Evolutionary conservation across 2,888 invertebrate species (phyloP), one percentile per base, ranked within the genome.

Genomic region (Halictus quadricinctus): DNA sequence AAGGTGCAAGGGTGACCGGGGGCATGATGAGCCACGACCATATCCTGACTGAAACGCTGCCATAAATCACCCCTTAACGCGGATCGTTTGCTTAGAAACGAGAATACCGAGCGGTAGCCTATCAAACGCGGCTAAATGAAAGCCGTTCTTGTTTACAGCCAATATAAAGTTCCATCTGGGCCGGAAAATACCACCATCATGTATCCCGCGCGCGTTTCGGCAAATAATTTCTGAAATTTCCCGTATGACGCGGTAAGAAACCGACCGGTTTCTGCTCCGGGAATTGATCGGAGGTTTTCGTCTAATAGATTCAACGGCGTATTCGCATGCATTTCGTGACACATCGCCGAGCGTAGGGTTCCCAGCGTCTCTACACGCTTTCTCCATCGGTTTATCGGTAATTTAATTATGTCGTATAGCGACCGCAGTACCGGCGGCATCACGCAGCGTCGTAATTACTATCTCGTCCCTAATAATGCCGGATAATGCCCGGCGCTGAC

Each of bases 351-450:
- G 60, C 66, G 29, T 64, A 74, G 72, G 6, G 76, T 54, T 36
- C 69, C 64, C 29, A 36, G 75, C 82, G 50, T 82, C 81, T 82
- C 82, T 76, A 78, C 83, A 78, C 66, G 81, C 85, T 85, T 85
- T 84, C 82, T 79, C 83, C 87, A 88, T 88, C 81, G 85, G 85
- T 88, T 88, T 82, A 88, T 88, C 88, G 86, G 87, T 88, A 88
- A 88, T 88, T 88, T 88, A 88, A 88, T 88, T 88, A 88, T 73
- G 85, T 87, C 87, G 82, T 87, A 80, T 76, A 88, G 80, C 83
- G 76, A 80, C 81, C 88, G 70, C 76, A 48, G 79, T 46, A 48
- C 80, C 75, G 64, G 72, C 78, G 72, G 85, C 85, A 85, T 86
- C 85, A 72, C 86, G 72, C 81, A 72, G 81, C 77, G 72, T 74